Percentiles rank a stretch among this genome's conserved stretches.
Conservation (phyloP, 2,113 vertebrate species). For the Elachura formosa region DNA sequence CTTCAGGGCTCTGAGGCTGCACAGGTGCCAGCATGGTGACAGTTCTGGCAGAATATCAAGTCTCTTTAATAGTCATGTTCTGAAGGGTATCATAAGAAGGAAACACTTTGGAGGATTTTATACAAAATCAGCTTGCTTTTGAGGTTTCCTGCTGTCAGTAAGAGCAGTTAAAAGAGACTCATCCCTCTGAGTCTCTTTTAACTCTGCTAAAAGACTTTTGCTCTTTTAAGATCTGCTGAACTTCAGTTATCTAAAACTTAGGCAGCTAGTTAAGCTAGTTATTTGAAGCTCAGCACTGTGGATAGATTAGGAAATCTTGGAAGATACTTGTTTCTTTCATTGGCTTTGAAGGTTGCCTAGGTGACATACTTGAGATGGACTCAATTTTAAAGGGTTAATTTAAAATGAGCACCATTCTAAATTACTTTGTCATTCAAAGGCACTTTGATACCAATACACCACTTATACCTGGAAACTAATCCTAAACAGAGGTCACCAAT, state of each 20-base stretch:
- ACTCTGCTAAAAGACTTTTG: too few relatives aligned
- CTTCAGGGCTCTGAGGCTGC: background rate
- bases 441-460: background rate
- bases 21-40: background rate
- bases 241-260: background rate
- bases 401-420: background rate
- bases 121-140: background rate
- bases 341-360: background rate
- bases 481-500: background rate
- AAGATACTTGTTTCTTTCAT: background rate
- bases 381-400: background rate
- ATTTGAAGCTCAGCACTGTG: background rate
- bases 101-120: background rate
- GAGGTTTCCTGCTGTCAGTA: background rate
- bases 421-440: background rate
- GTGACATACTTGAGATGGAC: background rate
- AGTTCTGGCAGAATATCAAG: background rate
- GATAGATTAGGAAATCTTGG: background rate
- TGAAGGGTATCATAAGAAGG: conserved; percentile 7
- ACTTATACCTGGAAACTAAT: background rate
- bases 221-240: too few relatives aligned
- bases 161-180: background rate
- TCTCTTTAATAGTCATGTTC: conserved; percentile 7
- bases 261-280: background rate
- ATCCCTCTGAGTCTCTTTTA: too few relatives aligned